A percentile compares a stretch with the other conserved stretches of the same genome.
phyloP scores from a whole-genome alignment of 2,888 invertebrate genomes.

The Choreutis nemorana region DNA sequence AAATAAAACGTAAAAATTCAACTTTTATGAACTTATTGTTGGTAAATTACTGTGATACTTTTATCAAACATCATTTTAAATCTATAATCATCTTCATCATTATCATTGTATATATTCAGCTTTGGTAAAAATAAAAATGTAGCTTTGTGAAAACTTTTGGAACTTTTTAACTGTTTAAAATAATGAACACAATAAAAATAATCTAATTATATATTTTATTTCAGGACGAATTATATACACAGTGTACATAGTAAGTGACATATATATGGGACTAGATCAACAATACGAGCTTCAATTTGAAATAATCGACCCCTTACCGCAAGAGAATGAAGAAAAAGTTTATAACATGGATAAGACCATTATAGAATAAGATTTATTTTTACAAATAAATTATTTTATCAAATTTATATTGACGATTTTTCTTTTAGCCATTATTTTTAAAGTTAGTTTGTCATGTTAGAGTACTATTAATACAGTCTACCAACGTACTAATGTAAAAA shows the following conservation, averaged over 20 bases:
- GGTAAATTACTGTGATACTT: too few relatives aligned
- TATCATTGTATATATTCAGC: too few relatives aligned
- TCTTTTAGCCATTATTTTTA: too few relatives aligned
- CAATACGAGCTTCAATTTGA: conserved; percentile 74
- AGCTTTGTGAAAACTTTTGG: not conserved
- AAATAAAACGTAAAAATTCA: too few relatives aligned
- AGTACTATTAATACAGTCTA: too few relatives aligned
- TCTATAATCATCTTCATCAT: too few relatives aligned
- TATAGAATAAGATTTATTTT: conserved; percentile 24
- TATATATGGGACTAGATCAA: conserved; percentile 93
- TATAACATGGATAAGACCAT: conserved; percentile 41
- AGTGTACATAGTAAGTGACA: conserved; percentile 89
- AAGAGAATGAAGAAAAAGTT: conserved; percentile 32
- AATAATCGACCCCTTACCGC: conserved; percentile 45
- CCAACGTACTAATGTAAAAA: too few relatives aligned
- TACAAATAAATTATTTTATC: conserved; percentile 19
- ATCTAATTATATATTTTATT: conserved; percentile 22
- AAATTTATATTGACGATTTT: conserved; percentile 3
- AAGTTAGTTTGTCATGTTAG: too few relatives aligned
- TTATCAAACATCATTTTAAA: too few relatives aligned
- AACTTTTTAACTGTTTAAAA: conserved; percentile 6
- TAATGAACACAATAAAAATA: too few relatives aligned
- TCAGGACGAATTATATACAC: conserved; percentile 79
- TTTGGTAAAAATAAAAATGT: too few relatives aligned
- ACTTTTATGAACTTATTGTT: too few relatives aligned